Evolutionary conservation across 2,797 vertebrate genomes (phyloP), one percentile per base, ranked within the genome.

Genomic region (Holocentrus rufus): DNA sequence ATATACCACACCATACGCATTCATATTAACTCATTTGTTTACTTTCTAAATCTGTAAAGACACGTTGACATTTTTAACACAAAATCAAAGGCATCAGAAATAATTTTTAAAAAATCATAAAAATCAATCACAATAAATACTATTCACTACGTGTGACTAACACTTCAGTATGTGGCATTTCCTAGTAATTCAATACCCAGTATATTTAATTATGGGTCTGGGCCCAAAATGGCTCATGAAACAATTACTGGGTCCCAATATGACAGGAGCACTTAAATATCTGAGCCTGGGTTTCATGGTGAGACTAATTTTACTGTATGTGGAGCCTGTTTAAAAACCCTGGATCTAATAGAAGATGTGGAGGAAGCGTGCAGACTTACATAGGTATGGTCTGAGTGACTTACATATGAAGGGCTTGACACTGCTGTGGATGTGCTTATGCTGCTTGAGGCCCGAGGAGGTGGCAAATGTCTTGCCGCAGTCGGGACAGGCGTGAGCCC

Each of bases 341-440:
- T 36, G 60, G 58, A 31, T 44, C 68, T 76, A 68, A 46, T n/a
- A 64, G 69, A 80, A 77, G 67, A 77, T 59, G 79, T 69, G 74
- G 74, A 85, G 82, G 77, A 87, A 87, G 81, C 70, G 77, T 88
- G 83, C 74, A 93, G 92, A 94, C 93, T 94, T 95, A 95, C 93
- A 94, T 94, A 94, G 93, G 93, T 93, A 94, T 91, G 93, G 93
- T 93, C 92, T 93, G 93, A 93, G 92, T 93, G 93, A 98, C 98
- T 99, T 98, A 99, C 98, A 99, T 96, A 98, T 98, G 93, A 99
- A 99, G 94, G 98, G 98, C 95, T 99, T 99, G 96, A 99, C 98
- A 94, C 98, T 99, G 95, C 98, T 99, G 96, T 99, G 98, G 94
- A 99, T 99, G 95, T 99, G 98, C 95, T 99, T 99, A 94, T 99